Percentiles rank a stretch among this genome's conserved stretches.
Conservation (phyloP, 2,113 vertebrate species). For the Cheirogaleus medius region DNA sequence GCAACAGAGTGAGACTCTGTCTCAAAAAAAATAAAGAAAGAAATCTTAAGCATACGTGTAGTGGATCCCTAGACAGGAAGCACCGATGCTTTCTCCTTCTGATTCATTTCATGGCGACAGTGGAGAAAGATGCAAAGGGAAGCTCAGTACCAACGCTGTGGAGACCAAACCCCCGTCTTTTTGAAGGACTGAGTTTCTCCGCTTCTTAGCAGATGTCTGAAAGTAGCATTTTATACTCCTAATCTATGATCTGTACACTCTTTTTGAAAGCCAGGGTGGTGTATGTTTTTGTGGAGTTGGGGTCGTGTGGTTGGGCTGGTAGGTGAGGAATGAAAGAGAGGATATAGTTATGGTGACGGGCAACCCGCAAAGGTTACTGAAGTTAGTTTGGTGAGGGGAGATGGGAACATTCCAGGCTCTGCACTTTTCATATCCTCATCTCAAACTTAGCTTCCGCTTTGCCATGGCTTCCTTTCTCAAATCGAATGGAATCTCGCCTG, state of each 20-base stretch:
- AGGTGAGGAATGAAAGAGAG: not conserved
- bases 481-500: not conserved
- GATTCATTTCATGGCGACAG: too few relatives aligned
- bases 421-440: not conserved
- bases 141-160: not conserved
- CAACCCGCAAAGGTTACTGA: not conserved
- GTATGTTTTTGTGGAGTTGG: not conserved
- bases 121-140: not conserved
- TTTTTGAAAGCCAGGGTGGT: not conserved
- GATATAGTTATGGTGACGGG: not conserved
- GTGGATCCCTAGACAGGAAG: not conserved
- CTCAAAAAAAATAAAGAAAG: too few relatives aligned
- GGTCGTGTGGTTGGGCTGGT: not conserved
- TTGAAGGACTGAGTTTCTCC: not conserved
- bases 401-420: not conserved
- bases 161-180: not conserved
- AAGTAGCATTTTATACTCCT: not conserved
- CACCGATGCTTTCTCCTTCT: not conserved
- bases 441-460: not conserved
- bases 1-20: too few relatives aligned
- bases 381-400: not conserved
- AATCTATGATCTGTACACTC: not conserved
- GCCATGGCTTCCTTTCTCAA: not conserved
- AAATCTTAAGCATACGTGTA: not conserved
- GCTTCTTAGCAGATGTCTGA: not conserved